Percentiles rank a stretch among this genome's conserved stretches.
Evolutionary conservation across 1,140 invertebrate genomes (phyloP).

Genomic region (Nasonia giraulti): DNA sequence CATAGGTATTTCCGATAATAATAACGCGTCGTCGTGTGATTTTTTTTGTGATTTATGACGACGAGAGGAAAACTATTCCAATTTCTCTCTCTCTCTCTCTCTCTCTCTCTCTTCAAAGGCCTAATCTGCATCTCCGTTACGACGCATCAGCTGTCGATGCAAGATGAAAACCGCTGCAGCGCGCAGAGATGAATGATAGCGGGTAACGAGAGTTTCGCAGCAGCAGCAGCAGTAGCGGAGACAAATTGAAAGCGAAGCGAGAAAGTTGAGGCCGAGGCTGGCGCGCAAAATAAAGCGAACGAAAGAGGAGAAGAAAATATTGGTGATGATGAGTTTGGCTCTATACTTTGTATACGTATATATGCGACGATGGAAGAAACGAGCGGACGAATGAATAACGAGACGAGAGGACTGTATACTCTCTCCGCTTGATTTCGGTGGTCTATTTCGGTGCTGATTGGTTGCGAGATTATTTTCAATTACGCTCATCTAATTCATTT

Average conservation of each 20-base stretch:
- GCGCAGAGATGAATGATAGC: slow-evolving; percentile 17
- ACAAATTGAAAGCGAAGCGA: slow-evolving; percentile 21
- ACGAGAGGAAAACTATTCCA: too few species aligned
- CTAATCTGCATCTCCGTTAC: background rate
- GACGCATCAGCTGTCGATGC: background rate
- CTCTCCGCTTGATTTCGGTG: background rate
- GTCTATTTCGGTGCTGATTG: background rate
- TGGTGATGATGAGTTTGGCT: slow-evolving; percentile 8
- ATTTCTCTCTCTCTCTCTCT: too few species aligned
- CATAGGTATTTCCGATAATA: too few species aligned
- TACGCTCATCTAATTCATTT: background rate
- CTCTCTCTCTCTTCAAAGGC: too few species aligned
- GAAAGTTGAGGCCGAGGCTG: background rate
- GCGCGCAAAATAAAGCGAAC: background rate
- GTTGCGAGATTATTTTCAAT: background rate
- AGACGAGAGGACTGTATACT: background rate
- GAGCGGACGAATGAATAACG: slow-evolving; percentile 32
- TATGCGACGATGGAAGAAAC: background rate
- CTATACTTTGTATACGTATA: background rate
- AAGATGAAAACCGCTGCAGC: background rate
- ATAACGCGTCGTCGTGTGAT: too few species aligned
- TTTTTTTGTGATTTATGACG: too few species aligned
- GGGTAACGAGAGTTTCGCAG: slow-evolving; percentile 7
- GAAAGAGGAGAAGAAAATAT: slow-evolving; percentile 1
- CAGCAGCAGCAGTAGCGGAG: background rate